Evolutionary conservation across 2,113 vertebrate species (phyloP), one percentile per base, ranked within the genome.

Genomic region (Scortum barcoo): DNA sequence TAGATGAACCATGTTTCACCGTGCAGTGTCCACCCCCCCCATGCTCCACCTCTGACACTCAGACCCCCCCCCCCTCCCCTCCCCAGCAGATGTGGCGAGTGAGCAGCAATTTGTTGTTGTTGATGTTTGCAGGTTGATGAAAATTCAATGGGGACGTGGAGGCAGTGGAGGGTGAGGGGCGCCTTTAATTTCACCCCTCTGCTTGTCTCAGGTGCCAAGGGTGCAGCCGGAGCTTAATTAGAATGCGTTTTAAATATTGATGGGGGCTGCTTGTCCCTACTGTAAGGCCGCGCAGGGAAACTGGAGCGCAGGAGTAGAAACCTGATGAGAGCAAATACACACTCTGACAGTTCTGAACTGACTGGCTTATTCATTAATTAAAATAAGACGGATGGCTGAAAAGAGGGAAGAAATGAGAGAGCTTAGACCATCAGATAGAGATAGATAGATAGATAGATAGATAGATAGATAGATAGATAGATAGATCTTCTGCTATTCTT

Each of bases 171-270:
- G 72, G 72, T 63, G 85, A 67, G 83, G 76, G 76, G 67, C 42
- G 81, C 73, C 72, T 94, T 93, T 83, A 62, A 90, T 92, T 93
- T 91, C 90, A 90, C 82, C 73, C 78, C 72, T 78, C 56, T 88
- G 89, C 87, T 87, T 76, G 19, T 80, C 57, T 84, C 74, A 16
- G 76, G 81, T 56, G 50, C 91, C 90, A 44, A 75, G 75, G 70
- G 89, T 90, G 91, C 88, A 88, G 85, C 90, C 68, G 42, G 87
- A 61, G 92, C 93, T 94, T 94, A 95, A 95, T 95, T 95, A 95
- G 92, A 95, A 95, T 93, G 92, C 58, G 5, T 94, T 94, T 95
- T 93, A 95, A 95, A 95, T 94, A 96, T 95, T 95, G 87, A 95
- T 94, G 85, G 73, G 38, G 54, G 71, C 75, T 46, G 76, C 73